These are phyloP conservation scores for Antennarius maculatus DNA, from an alignment of 2,797 vertebrate genomes.

Conservation along the genomic window DNA sequence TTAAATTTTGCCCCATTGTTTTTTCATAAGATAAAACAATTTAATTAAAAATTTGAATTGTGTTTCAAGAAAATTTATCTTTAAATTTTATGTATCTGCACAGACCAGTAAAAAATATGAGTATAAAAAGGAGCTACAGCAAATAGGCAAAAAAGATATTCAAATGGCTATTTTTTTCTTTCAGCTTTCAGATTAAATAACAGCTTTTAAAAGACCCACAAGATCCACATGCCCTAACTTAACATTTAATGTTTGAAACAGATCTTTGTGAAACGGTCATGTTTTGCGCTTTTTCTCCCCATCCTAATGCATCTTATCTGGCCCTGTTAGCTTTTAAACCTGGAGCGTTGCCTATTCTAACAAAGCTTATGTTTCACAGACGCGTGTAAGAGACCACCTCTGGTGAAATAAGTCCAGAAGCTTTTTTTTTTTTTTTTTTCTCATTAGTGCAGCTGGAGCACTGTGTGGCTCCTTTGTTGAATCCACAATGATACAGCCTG, in stretches of 20 bases:
- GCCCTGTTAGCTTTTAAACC: conserved; percentile 31
- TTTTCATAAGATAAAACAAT: too few species aligned
- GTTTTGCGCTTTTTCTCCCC: neutral
- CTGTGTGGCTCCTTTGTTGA: conserved; percentile 58
- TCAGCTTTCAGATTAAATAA: conserved; percentile 12
- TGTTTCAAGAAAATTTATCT: too few species aligned
- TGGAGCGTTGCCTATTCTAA: conserved; percentile 27
- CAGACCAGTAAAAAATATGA: too few species aligned
- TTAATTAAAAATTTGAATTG: too few species aligned
- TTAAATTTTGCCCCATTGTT: too few species aligned
- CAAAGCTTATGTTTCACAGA: conserved; percentile 56
- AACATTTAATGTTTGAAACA: conserved; percentile 17
- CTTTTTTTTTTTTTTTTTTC: conserved; percentile 22
- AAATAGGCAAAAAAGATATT: too few species aligned
- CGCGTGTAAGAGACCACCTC: conserved; percentile 39
- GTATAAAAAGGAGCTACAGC: too few species aligned
- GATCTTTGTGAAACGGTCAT: conserved; percentile 10
- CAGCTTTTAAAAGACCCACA: conserved; percentile 12
- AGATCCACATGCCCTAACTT: neutral
- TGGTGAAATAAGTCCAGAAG: conserved; percentile 29
- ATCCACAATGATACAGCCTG: conserved; percentile 50
- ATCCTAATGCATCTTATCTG: conserved; percentile 28
- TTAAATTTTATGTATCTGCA: too few species aligned
- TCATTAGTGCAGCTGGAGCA: conserved; percentile 35
- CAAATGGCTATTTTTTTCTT: too few species aligned